Conservation (phyloP, 2,888 invertebrate species). For the Eupithecia abbreviata region DNA sequence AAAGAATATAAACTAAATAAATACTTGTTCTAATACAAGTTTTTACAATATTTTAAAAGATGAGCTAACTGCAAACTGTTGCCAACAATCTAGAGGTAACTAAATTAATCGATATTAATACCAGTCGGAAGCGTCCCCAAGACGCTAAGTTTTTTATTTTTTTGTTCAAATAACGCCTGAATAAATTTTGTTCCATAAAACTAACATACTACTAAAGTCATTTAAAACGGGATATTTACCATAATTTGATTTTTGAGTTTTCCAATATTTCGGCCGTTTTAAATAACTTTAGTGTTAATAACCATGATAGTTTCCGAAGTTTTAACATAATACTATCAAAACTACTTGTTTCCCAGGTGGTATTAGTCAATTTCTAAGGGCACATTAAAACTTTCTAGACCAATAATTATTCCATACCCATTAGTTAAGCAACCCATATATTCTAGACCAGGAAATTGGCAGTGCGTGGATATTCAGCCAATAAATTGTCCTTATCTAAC, state of each 20-base stretch:
- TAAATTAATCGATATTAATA: neutral
- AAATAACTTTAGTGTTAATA: too few relatives aligned
- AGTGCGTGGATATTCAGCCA: slow-evolving; percentile 40
- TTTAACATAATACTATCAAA: neutral
- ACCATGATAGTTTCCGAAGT: too few relatives aligned
- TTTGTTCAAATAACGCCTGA: neutral
- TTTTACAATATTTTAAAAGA: too few relatives aligned
- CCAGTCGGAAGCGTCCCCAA: neutral
- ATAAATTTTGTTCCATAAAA: neutral
- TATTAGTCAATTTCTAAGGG: slow-evolving; percentile 3
- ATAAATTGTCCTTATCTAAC: slow-evolving; percentile 38
- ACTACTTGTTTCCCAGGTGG: neutral
- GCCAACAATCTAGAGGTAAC: neutral
- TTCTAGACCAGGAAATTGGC: slow-evolving; percentile 36
- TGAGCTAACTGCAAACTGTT: too few relatives aligned
- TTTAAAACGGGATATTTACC: too few relatives aligned
- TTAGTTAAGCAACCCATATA: slow-evolving; percentile 27
- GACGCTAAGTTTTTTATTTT: neutral
- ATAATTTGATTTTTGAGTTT: too few relatives aligned
- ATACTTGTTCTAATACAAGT: too few relatives aligned
- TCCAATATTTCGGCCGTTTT: too few relatives aligned
- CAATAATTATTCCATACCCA: slow-evolving; percentile 23
- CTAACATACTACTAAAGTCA: too few relatives aligned
- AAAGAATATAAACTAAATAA: neutral
- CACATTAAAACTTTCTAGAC: slow-evolving; percentile 18